Conservation (phyloP, 2,888 invertebrate genomes). For the Hypomecis punctinalis region DNA sequence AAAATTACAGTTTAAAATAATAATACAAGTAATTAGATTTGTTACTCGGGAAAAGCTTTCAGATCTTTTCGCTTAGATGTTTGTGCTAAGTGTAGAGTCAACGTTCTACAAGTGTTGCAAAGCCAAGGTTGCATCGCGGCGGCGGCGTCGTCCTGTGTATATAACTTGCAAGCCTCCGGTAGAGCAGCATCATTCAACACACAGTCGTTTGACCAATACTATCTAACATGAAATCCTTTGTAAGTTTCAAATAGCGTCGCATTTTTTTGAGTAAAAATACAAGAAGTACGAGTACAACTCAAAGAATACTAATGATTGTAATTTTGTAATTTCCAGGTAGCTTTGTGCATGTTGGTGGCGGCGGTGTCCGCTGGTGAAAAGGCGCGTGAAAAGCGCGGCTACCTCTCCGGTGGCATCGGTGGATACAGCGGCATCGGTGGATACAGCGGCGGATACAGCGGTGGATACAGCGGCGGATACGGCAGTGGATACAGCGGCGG, state of each 20-base stretch:
- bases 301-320: too few species aligned
- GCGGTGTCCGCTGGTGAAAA: constrained; percentile 43
- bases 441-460: constrained; percentile 34
- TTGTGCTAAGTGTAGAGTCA: too few species aligned
- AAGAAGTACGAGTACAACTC: too few species aligned
- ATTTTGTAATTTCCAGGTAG: constrained; percentile 30
- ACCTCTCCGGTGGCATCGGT: constrained; percentile 36
- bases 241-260: constrained; percentile 13
- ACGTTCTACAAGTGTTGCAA: background rate
- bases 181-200: constrained; percentile 26
- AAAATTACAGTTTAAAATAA: too few species aligned
- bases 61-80: too few species aligned
- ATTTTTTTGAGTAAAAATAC: background rate
- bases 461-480: constrained; percentile 40
- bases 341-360: constrained; percentile 44
- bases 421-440: constrained; percentile 43
- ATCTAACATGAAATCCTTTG: constrained; percentile 38
- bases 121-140: background rate
- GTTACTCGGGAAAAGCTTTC: too few species aligned
- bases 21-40: too few species aligned
- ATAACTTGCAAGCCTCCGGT: background rate
- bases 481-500: constrained; percentile 27
- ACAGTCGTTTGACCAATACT: constrained; percentile 11
- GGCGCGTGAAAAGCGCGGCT: constrained; percentile 48
- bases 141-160: constrained; percentile 16